Base-by-base conservation (phyloP, 1,140 invertebrate genomes). In the Drosophila albomicans region DNA sequence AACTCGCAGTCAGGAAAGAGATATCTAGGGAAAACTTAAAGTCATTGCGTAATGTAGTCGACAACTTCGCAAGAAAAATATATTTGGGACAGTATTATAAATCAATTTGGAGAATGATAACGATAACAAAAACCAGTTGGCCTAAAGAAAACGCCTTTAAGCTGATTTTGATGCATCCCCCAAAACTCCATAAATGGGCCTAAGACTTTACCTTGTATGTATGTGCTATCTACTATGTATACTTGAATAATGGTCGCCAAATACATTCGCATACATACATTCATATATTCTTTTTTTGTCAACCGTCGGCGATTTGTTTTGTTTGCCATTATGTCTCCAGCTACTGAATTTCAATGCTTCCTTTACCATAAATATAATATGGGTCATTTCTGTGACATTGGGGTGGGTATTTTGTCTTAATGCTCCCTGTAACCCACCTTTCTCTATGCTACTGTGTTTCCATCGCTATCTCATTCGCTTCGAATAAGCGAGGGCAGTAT, bases 361-460 rank as follows among this genome's bases (percentile, higher is more conserved):
- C 71, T 67, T 46, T 52, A 81, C 78, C 78, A 78, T 89, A 89
- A 89, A 89, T 89, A 89, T 89, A 89, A 85, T 89, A 89, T 89
- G 85, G 85, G 85, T 89, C 85, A 89, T 89, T 85, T 89, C 75
- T 89, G 85, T 89, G 85, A 89, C 85, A 89, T 89, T 89, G 65
- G 80, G 70, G 58, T 52, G 80, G 48, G 61, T 52, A 38, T 46
- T 30, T 28, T 45, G n/a, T 5, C 25, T 8, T 35, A 35, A 8
- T 11, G 66, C 46, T 15, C 13, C 30, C n/a, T 58, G 13, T n/a
- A 35, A 38, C 35, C 35, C 30, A 28, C 20, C 13, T 5, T 20
- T 15, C 11, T 11, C 15, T 6, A 10, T 38, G 35, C 35, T 38
- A 10, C 35, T 38, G 8, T 38, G 35, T 10, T 38, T 38, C 35